Conservation (phyloP, 2,113 vertebrate species). For the Planiliza haematocheilus region DNA sequence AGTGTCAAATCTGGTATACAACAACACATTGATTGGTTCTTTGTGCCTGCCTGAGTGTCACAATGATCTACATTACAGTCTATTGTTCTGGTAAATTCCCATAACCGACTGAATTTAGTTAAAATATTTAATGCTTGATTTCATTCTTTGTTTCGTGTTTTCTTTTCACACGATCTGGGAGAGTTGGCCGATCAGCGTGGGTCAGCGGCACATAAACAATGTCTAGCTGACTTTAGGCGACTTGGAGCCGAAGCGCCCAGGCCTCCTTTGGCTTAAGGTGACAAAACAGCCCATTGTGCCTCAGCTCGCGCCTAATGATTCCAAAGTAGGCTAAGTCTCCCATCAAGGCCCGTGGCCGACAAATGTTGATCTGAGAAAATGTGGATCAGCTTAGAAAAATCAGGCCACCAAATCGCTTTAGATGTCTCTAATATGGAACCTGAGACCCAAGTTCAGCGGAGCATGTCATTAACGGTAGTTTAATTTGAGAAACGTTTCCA, state of each 20-base stretch:
- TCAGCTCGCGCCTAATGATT: slow-evolving; percentile 49
- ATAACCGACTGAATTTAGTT: slow-evolving; percentile 18
- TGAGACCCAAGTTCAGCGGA: slow-evolving; percentile 42
- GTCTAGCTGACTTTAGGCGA: slow-evolving; percentile 38
- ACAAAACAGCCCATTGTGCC: slow-evolving; percentile 68
- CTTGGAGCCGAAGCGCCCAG: slow-evolving; percentile 17
- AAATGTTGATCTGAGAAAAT: slow-evolving; percentile 69
- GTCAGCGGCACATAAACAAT: slow-evolving; percentile 47
- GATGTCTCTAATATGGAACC: slow-evolving; percentile 50
- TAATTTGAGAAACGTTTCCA: slow-evolving; percentile 15
- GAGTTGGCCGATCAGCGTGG: slow-evolving; percentile 23
- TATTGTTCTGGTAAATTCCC: slow-evolving; percentile 23
- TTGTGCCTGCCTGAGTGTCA: neutral
- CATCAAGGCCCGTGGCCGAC: slow-evolving; percentile 58
- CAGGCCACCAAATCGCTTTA: slow-evolving; percentile 59
- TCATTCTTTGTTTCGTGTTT: slow-evolving; percentile 8
- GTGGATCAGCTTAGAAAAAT: slow-evolving; percentile 66
- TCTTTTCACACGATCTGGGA: slow-evolving; percentile 11
- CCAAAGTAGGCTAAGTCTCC: slow-evolving; percentile 67
- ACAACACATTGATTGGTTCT: neutral
- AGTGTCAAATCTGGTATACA: too few species aligned
- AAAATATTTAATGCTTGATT: slow-evolving; percentile 16
- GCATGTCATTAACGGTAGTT: slow-evolving; percentile 25
- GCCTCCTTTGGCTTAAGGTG: slow-evolving; percentile 35
- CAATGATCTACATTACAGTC: neutral